Evolutionary conservation across 2,888 invertebrate genomes (phyloP).

Genomic region (Oeneis ivallda): DNA sequence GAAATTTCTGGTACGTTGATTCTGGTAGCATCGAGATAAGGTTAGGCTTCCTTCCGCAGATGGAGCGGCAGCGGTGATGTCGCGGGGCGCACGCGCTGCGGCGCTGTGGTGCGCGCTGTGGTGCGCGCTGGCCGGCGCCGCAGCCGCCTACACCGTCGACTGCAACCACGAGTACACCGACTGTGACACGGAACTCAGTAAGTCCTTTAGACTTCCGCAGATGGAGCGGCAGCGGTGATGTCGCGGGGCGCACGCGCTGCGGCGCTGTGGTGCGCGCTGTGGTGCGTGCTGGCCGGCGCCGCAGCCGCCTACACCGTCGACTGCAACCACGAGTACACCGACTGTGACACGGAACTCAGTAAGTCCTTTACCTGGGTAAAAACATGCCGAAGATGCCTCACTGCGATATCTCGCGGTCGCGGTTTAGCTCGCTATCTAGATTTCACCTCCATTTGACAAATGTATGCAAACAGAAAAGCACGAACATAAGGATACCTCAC

Average conservation of each 20-base stretch:
- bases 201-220: conserved; percentile 55
- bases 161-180: conserved; percentile 77
- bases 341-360: conserved; percentile 74
- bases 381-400: no score
- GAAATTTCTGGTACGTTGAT: no score
- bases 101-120: conserved; percentile 65
- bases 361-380: conserved; percentile 43
- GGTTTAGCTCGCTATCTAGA: no score
- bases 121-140: conserved; percentile 53
- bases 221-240: conserved; percentile 53
- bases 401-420: no score
- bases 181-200: conserved; percentile 72
- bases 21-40: no score
- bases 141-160: conserved; percentile 71
- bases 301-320: conserved; percentile 70
- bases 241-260: conserved; percentile 53
- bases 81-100: conserved; percentile 53
- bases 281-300: conserved; percentile 53
- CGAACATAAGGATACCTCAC: no score
- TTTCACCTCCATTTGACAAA: no score
- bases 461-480: no score
- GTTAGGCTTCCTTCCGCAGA: no score
- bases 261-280: conserved; percentile 65
- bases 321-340: conserved; percentile 76
- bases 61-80: conserved; percentile 52